These are phyloP conservation scores for Ctenicera cuprea DNA, from an alignment of 2,888 invertebrate genomes.

Conservation along the genomic window DNA sequence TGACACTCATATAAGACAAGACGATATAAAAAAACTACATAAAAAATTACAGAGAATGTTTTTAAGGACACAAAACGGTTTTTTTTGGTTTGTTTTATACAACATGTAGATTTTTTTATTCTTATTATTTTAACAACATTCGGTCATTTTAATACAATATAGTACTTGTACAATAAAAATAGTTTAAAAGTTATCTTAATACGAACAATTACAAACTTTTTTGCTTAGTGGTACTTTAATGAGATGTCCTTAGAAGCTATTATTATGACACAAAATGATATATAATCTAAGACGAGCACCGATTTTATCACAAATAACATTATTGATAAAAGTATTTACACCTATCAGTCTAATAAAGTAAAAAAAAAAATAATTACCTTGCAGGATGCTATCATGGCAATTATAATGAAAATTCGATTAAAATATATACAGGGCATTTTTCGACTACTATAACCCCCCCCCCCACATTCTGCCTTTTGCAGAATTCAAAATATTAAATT, in stretches of 20 bases:
- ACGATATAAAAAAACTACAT: slow-evolving; percentile 43
- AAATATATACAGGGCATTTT: background rate
- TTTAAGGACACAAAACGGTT: slow-evolving; percentile 50
- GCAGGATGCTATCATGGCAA: background rate
- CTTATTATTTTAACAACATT: slow-evolving; percentile 13
- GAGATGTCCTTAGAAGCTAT: slow-evolving; percentile 21
- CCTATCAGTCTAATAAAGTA: slow-evolving; percentile 35
- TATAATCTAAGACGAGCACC: slow-evolving; percentile 55
- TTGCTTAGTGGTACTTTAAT: slow-evolving; percentile 16
- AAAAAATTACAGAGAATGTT: slow-evolving; percentile 43
- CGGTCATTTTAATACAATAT: slow-evolving; percentile 22
- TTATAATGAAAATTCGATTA: slow-evolving; percentile 14
- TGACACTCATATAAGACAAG: slow-evolving; percentile 35
- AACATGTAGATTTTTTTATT: slow-evolving; percentile 42
- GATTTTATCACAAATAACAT: slow-evolving; percentile 57
- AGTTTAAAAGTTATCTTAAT: slow-evolving; percentile 38
- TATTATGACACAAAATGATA: slow-evolving; percentile 52
- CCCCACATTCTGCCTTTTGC: too few relatives aligned
- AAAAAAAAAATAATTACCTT: slow-evolving; percentile 9
- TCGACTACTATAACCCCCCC: too few relatives aligned
- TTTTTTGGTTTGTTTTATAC: slow-evolving; percentile 27
- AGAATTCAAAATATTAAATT: too few relatives aligned
- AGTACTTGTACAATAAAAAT: slow-evolving; percentile 46
- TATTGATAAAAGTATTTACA: slow-evolving; percentile 54
- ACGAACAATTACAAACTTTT: slow-evolving; percentile 32